Evolutionary conservation across 2,888 invertebrate genomes (phyloP).

Genomic region (Hedya salicella): DNA sequence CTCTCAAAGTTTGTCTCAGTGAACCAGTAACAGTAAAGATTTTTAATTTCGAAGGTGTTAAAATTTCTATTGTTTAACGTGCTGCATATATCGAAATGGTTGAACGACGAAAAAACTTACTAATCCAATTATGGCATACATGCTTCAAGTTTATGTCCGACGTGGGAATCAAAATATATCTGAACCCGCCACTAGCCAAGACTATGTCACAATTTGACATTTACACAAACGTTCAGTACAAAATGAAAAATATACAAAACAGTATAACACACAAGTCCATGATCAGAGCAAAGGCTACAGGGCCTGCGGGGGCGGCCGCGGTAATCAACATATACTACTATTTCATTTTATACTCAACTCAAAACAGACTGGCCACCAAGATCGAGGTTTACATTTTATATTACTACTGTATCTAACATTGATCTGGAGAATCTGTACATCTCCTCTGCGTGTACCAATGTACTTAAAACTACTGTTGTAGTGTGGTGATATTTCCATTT

Average conservation of each 20-base stretch:
- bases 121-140: not conserved
- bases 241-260: slow-evolving; percentile 55
- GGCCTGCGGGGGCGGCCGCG: slow-evolving; percentile 3
- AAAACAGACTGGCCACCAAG: not conserved
- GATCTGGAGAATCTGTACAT: no score
- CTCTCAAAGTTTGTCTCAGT: no score
- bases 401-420: no score
- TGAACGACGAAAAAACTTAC: not conserved
- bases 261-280: slow-evolving; percentile 49
- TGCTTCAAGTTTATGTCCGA: not conserved
- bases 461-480: no score
- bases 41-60: no score
- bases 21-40: no score
- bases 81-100: no score
- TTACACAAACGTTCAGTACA: slow-evolving; percentile 43
- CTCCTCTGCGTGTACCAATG: no score
- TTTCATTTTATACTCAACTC: not conserved
- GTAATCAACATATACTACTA: not conserved
- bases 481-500: no score
- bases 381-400: no score
- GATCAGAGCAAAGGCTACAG: slow-evolving; percentile 40
- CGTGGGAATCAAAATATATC: not conserved
- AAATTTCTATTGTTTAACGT: no score
- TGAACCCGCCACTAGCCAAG: slow-evolving; percentile 23
- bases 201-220: slow-evolving; percentile 42